Evolutionary conservation across 2,113 vertebrate species (phyloP), one percentile per base, ranked within the genome.

Genomic region (Phrynosoma blainvillii): DNA sequence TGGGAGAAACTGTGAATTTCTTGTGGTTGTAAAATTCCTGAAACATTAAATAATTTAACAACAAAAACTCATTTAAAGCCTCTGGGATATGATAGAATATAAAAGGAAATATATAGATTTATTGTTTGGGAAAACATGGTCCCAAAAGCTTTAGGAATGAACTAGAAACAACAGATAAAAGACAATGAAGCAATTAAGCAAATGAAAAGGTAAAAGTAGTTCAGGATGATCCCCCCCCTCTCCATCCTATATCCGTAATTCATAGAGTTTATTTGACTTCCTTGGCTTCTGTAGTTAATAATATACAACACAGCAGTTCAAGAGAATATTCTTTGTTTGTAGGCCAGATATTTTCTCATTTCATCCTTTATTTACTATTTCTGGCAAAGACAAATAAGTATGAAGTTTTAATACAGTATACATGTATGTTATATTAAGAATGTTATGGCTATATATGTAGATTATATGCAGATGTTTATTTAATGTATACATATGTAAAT

Each of bases 311-410:
- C 65, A 92, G n/a, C n/a, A 84, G 5, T 75, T 76, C 84, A 87
- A 82, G 2, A 89, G 32, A 68, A 83, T 90, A 90, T 87, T 88
- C 20, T 87, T 20, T 90, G 20, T 89, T 90, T 47, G 79, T 27
- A 40, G 42, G 86, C 84, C 88, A 92, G 76, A 89, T 68, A 86
- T 90, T 87, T 92, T 88, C 30, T 54, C 0, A 9, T 13, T 84
- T 21, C 71, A 92, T 91, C 13, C 42, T 74, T 79, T 89, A 88
- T 92, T 90, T 83, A 89, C 40, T 92, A 32, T 59, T 36, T 78
- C 20, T 23, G 84, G 21, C 23, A 85, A 70, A 42, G 21, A 62
- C 5, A 88, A 79, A 18, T 30, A 84, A 81, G 70, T 42, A 89
- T 6, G 0, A 1, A 0, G 84, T 71, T 66, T 90, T 25, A 83